A percentile compares a stretch with the other conserved stretches of the same genome.
Conservation (phyloP, 2,797 vertebrate species). For the Allobates femoralis region DNA sequence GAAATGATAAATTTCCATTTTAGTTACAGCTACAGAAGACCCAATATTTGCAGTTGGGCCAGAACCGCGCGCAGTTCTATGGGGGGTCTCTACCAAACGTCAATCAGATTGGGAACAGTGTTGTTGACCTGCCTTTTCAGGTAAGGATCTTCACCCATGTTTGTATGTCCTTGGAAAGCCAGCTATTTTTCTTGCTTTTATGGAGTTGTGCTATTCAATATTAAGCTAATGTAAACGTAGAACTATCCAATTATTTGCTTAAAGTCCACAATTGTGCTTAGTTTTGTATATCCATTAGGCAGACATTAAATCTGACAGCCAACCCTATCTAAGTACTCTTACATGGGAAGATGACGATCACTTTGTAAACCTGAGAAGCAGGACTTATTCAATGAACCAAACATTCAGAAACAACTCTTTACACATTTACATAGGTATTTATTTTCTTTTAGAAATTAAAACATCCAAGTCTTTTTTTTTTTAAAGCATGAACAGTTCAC, state of each 20-base stretch:
- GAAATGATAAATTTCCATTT: slow-evolving; percentile 62
- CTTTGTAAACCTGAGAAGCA: background rate
- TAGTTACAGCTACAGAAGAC: slow-evolving; percentile 99
- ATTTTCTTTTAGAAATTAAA: too few species aligned
- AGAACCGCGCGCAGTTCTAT: slow-evolving; percentile 97
- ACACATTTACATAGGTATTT: too few species aligned
- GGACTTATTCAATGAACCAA: too few species aligned
- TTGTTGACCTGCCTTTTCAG: slow-evolving; percentile 98
- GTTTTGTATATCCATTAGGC: background rate
- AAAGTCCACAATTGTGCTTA: background rate
- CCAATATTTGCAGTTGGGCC: slow-evolving; percentile 98
- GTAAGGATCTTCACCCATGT: slow-evolving; percentile 77
- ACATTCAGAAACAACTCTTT: too few species aligned
- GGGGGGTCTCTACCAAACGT: slow-evolving; percentile 98
- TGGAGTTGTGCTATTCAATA: background rate
- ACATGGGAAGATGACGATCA: background rate
- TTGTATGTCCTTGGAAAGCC: slow-evolving; percentile 24
- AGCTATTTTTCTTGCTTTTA: background rate
- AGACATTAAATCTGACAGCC: background rate
- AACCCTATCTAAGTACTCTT: background rate
- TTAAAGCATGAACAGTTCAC: too few species aligned
- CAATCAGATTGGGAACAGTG: slow-evolving; percentile 98
- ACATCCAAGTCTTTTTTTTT: too few species aligned
- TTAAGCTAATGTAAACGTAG: background rate
- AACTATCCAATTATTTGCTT: background rate